These are phyloP conservation scores for Napeogenes sylphis DNA, from an alignment of 2,888 invertebrate species.

Conservation along the genomic window DNA sequence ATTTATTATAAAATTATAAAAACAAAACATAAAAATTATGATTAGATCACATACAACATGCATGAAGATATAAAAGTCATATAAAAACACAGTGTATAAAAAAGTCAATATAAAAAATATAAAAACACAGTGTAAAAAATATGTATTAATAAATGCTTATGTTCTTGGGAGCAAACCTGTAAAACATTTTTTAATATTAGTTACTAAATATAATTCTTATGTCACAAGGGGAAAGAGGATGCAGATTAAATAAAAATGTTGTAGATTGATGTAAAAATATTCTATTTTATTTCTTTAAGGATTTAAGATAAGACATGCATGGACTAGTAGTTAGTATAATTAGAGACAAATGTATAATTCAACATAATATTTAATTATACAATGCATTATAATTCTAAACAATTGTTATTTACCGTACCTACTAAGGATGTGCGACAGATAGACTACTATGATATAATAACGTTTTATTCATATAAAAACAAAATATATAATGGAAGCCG, in stretches of 20 bases:
- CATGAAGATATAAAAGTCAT: background rate
- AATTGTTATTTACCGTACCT: constrained; percentile 5
- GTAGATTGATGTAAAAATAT: too few relatives aligned
- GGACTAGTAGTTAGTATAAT: constrained; percentile 2
- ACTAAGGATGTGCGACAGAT: constrained; percentile 7
- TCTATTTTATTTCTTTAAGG: too few relatives aligned
- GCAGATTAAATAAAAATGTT: too few relatives aligned
- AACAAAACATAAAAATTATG: background rate
- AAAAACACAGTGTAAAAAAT: constrained; percentile 7
- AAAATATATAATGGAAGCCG: background rate
- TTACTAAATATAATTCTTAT: constrained; percentile 10
- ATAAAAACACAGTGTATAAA: background rate
- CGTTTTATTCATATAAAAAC: background rate
- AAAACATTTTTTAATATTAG: constrained; percentile 37
- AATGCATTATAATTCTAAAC: constrained; percentile 13
- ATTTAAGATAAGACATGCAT: background rate
- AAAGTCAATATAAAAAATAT: constrained; percentile 9
- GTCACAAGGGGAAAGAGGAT: background rate
- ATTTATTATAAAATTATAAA: background rate
- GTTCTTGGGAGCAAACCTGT: constrained; percentile 75
- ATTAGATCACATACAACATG: background rate
- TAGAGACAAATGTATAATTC: constrained; percentile 18
- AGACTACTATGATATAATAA: background rate
- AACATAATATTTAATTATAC: constrained; percentile 20
- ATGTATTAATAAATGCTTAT: constrained; percentile 62